phyloP scores from a whole-genome alignment of 2,113 vertebrate genomes.

The Neolamprologus sp. region DNA sequence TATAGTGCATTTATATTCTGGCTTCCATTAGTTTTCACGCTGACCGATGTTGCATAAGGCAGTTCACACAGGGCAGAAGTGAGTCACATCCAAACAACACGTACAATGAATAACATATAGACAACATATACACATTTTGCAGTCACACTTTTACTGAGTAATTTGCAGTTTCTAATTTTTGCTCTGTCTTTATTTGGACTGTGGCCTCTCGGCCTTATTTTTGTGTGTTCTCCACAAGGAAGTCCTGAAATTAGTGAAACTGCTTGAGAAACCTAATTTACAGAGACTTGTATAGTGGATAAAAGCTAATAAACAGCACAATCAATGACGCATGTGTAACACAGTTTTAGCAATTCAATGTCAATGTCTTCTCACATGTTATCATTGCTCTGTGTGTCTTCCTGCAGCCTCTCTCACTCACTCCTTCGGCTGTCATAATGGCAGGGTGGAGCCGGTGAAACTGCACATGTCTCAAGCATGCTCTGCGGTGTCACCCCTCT shows the following conservation, averaged over 20 bases:
- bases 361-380: not conserved
- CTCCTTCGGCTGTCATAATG: constrained; percentile 45
- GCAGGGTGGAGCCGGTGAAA: constrained; percentile 17
- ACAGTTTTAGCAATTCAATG: not conserved
- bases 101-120: not conserved
- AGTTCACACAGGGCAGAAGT: not conserved
- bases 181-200: not conserved
- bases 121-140: not conserved
- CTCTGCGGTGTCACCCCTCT: constrained; percentile 5
- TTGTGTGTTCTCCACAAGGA: not conserved
- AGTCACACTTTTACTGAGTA: not conserved
- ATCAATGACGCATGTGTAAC: not conserved
- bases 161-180: not conserved
- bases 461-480: constrained; percentile 60
- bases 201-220: not conserved
- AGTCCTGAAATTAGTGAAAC: not conserved
- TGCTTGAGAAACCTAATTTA: too few species aligned
- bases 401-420: not conserved
- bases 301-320: not conserved
- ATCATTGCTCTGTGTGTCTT: constrained; percentile 7
- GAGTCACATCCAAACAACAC: not conserved
- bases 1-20: not conserved
- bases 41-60: not conserved
- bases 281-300: not conserved
- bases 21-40: not conserved